These are phyloP conservation scores for Paguma larvata DNA, from an alignment of 2,797 vertebrate species.

Conservation along the genomic window DNA sequence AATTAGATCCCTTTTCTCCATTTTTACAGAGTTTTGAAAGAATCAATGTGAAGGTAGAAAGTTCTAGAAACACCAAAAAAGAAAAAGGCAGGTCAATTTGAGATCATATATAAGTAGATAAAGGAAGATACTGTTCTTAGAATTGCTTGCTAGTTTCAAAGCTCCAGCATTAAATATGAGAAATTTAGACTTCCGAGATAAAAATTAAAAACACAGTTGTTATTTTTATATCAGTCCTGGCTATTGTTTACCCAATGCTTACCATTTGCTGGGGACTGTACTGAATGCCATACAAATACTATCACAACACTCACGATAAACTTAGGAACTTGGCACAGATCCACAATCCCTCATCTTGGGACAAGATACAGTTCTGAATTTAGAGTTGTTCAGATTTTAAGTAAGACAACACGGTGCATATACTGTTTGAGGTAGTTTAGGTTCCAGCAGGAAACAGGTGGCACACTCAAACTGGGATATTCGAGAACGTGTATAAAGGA, in stretches of 20 bases:
- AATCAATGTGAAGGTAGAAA: background rate
- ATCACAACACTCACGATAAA: background rate
- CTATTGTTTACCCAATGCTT: background rate
- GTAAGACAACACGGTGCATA: background rate
- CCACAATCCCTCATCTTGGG: background rate
- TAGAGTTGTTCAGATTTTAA: background rate
- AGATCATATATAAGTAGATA: background rate
- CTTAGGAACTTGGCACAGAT: background rate
- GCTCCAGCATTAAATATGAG: background rate
- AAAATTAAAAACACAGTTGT: background rate
- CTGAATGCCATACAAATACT: background rate
- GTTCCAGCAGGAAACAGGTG: background rate
- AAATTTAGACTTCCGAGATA: background rate
- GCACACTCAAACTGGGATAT: background rate
- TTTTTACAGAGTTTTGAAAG: conserved; percentile 15
- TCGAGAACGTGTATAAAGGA: background rate
- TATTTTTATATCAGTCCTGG: background rate
- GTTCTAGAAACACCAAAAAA: background rate
- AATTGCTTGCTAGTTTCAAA: background rate
- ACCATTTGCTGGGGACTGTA: background rate
- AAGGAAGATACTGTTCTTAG: background rate
- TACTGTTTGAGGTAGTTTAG: background rate
- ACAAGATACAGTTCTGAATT: background rate
- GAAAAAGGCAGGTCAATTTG: background rate
- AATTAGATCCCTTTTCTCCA: background rate